A percentile compares a stretch with the other conserved stretches of the same genome.
Evolutionary conservation across 53 echinoderm and acorn worm genomes (phyloP).

Genomic region (Echinometra lucunter): DNA sequence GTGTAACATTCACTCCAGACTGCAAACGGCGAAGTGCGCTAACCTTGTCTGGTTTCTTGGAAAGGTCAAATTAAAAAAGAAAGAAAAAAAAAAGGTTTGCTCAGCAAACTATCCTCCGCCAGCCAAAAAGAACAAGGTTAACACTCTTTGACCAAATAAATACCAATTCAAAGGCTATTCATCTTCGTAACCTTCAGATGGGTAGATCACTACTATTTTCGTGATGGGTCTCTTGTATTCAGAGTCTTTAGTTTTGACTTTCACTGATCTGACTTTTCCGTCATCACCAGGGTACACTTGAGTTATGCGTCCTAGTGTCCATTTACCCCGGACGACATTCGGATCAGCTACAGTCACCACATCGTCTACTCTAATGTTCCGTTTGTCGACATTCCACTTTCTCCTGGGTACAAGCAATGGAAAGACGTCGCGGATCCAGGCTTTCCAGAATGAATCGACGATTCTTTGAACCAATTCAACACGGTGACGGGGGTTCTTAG

Average conservation of each 20-base stretch:
- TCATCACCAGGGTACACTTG: background rate
- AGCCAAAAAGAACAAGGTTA: no score
- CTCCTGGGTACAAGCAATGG: conserved; percentile 66
- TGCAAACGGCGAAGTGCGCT: no score
- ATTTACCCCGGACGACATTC: conserved; percentile 64
- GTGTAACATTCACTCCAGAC: no score
- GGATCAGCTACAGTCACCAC: conserved; percentile 27
- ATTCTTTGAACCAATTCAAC: conserved; percentile 73
- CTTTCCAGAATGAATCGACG: conserved; percentile 71
- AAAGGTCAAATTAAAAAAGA: no score
- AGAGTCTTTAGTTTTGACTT: background rate
- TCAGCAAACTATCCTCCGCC: no score
- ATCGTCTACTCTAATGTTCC: conserved; percentile 57
- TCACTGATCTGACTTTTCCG: background rate
- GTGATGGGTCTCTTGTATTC: background rate
- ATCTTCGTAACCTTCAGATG: no score
- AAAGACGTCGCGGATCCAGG: conserved; percentile 69
- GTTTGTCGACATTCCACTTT: conserved; percentile 74
- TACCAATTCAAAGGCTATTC: no score
- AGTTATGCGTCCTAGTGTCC: conserved; percentile 37
- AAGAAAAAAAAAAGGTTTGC: no score
- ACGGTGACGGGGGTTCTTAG: conserved; percentile 36
- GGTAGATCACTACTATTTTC: no score
- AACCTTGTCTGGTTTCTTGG: no score
- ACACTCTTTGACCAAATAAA: no score